Evolutionary conservation across 2,113 vertebrate species (phyloP).

Genomic region (Clinocottus analis): DNA sequence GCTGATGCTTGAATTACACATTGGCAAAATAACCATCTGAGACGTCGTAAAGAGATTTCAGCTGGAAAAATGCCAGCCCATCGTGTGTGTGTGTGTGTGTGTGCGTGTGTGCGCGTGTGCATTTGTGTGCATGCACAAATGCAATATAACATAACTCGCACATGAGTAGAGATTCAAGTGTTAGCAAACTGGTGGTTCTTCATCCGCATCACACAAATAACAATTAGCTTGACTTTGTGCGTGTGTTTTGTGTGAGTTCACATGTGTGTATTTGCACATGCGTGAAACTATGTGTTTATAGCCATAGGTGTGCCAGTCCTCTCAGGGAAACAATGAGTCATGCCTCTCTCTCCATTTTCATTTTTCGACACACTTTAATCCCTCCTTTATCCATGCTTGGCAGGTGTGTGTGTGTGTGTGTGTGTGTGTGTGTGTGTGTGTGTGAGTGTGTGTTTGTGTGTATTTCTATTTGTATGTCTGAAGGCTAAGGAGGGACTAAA

Average conservation of each 20-base stretch:
- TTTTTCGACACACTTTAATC: constrained; percentile 74
- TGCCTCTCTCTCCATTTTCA: constrained; percentile 63
- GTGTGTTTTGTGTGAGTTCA: constrained; percentile 2
- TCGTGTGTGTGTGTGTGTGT: not conserved
- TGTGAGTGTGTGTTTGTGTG: constrained; percentile 23
- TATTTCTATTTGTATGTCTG: constrained; percentile 47
- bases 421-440: constrained; percentile 30
- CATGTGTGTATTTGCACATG: constrained; percentile 22
- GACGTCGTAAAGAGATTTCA: constrained; percentile 15
- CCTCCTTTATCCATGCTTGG: constrained; percentile 73
- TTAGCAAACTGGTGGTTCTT: constrained; percentile 36
- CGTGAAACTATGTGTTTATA: constrained; percentile 52
- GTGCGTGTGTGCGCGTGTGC: not conserved
- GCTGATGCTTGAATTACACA: constrained; percentile 29
- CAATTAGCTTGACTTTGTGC: constrained; percentile 31
- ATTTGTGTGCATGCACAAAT: not conserved
- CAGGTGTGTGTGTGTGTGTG: constrained; percentile 55
- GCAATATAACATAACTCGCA: not conserved
- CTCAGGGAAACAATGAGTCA: constrained; percentile 75
- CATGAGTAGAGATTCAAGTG: constrained; percentile 10
- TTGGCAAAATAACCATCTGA: constrained; percentile 9
- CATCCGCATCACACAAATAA: constrained; percentile 10
- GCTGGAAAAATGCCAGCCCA: not conserved
- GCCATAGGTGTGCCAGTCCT: constrained; percentile 58
- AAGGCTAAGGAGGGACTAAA: constrained; percentile 48